Percentiles rank a stretch among this genome's conserved stretches.
Evolutionary conservation across 2,888 invertebrate genomes (phyloP).

Genomic region (Brachylomia viminalis): DNA sequence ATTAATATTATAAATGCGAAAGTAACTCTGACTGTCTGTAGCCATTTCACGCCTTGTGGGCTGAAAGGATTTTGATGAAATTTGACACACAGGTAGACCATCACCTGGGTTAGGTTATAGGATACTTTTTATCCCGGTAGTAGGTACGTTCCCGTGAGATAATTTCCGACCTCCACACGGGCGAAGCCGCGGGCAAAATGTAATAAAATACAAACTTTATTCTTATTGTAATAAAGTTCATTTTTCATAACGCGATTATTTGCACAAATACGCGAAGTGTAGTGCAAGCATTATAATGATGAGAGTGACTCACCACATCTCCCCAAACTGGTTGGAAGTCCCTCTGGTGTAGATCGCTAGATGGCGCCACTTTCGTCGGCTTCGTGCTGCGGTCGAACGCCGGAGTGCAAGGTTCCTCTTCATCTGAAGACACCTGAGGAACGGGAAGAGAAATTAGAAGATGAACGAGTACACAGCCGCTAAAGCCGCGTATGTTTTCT

Average conservation of each 20-base stretch:
- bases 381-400: conserved; percentile 92
- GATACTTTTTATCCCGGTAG: neutral
- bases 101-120: neutral
- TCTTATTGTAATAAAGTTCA: neutral
- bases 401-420: conserved; percentile 85
- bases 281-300: neutral
- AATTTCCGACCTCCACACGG: neutral
- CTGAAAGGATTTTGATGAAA: neutral
- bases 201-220: neutral
- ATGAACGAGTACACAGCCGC: neutral
- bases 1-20: neutral
- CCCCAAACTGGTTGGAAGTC: conserved; percentile 92
- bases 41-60: neutral
- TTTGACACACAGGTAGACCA: neutral
- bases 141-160: neutral
- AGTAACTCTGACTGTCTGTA: neutral
- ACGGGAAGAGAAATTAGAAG: conserved; percentile 7
- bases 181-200: neutral
- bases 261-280: neutral
- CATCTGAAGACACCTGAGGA: conserved; percentile 80
- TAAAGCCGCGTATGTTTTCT: neutral
- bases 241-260: neutral
- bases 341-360: conserved; percentile 81
- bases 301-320: conserved; percentile 86
- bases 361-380: conserved; percentile 83